These are phyloP conservation scores for Thamnophis elegans DNA, from an alignment of 2,797 vertebrate genomes.

Conservation along the genomic window DNA sequence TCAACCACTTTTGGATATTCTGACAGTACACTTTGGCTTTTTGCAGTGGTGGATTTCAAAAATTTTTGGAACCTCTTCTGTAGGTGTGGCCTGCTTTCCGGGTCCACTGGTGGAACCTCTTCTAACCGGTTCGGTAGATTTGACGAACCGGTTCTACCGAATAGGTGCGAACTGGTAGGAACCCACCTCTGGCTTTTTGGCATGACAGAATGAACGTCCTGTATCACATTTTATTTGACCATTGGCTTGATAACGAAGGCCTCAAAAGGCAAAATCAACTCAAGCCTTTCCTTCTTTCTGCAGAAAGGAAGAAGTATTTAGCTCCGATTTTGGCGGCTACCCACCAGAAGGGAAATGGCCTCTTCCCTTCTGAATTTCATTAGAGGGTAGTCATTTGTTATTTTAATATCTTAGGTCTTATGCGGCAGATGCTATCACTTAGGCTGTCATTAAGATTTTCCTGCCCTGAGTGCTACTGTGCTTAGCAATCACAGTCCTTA, in stretches of 20 bases:
- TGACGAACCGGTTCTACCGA: no score
- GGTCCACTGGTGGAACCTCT: no score
- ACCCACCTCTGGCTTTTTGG: no score
- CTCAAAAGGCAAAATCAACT: neutral
- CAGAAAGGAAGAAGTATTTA: neutral
- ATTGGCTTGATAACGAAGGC: neutral
- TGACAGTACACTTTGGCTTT: no score
- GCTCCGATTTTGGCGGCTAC: neutral
- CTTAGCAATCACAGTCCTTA: slow-evolving; percentile 11
- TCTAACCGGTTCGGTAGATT: no score
- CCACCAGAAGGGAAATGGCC: neutral
- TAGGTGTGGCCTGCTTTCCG: no score
- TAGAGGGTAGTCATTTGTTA: slow-evolving; percentile 14
- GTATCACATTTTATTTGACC: neutral
- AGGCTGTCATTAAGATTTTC: slow-evolving; percentile 19
- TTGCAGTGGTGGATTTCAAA: no score
- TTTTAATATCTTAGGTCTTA: slow-evolving; percentile 21
- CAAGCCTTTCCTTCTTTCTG: neutral
- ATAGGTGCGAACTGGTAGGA: no score
- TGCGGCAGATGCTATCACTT: slow-evolving; percentile 1
- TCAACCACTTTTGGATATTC: no score
- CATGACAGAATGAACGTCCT: no score
- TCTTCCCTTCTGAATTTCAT: neutral
- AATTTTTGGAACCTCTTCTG: no score
- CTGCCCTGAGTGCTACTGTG: neutral